Conservation (phyloP, 2,113 vertebrate genomes). For the Grammomys surdaster region DNA sequence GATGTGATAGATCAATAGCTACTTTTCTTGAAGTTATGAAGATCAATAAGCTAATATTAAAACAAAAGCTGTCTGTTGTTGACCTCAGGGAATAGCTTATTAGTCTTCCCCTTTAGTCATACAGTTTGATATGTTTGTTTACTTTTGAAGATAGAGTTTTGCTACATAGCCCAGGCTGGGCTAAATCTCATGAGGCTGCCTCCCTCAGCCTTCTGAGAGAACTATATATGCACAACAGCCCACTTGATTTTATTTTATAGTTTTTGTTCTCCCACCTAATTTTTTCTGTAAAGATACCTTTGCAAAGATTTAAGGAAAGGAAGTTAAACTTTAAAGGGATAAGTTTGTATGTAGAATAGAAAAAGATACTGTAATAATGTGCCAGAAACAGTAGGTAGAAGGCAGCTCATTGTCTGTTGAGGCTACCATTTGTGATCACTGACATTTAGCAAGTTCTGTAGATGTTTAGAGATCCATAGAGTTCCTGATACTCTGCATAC, state of each 20-base stretch:
- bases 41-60: conserved; percentile 72
- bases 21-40: conserved; percentile 67
- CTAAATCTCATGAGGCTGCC: background rate
- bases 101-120: conserved; percentile 44
- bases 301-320: conserved; percentile 52
- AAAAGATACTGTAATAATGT: conserved; percentile 20
- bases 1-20: conserved; percentile 59
- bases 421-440: conserved; percentile 24
- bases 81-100: conserved; percentile 21
- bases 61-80: conserved; percentile 71
- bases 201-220: background rate
- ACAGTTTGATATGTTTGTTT: conserved; percentile 1
- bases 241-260: background rate
- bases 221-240: background rate
- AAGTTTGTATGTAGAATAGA: conserved; percentile 6
- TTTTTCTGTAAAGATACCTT: conserved; percentile 55
- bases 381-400: background rate
- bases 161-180: background rate
- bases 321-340: conserved; percentile 51
- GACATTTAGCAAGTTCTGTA: conserved; percentile 47
- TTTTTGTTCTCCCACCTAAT: conserved; percentile 34
- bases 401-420: conserved; percentile 19
- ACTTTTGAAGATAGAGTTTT: background rate
- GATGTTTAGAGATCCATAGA: conserved; percentile 22
- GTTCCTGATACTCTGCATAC: background rate